Percentiles rank a stretch among this genome's conserved stretches.
Evolutionary conservation across 30 jellyfish, hydroid and myxozoan genomes (phyloP).

Genomic region (Aurelia aurita complex sp. Pacific): DNA sequence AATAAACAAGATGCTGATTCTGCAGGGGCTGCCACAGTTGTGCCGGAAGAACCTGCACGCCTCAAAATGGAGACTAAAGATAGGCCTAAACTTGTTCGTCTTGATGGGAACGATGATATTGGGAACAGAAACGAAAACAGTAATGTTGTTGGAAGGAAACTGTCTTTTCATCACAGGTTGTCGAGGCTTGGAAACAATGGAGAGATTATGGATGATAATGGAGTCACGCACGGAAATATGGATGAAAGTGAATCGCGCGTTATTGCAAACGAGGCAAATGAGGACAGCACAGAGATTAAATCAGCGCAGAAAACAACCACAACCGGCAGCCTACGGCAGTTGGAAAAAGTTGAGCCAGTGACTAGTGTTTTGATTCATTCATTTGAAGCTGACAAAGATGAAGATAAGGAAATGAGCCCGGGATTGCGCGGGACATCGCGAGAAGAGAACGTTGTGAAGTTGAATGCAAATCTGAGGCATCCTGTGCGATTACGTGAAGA

Average conservation of each 20-base stretch:
- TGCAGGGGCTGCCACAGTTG: neutral
- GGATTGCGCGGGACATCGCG: slow-evolving; percentile 17
- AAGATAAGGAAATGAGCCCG: neutral
- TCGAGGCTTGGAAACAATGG: neutral
- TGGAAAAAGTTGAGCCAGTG: slow-evolving; percentile 24
- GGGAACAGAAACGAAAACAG: neutral
- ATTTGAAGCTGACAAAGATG: slow-evolving; percentile 44
- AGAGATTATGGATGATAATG: neutral
- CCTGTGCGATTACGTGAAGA: neutral
- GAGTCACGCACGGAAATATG: neutral
- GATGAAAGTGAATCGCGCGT: neutral
- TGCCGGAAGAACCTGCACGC: neutral
- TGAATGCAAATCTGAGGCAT: neutral
- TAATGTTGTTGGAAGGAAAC: neutral
- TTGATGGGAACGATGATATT: slow-evolving; percentile 7
- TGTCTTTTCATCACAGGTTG: too few relatives aligned
- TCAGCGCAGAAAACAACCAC: neutral
- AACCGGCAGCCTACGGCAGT: slow-evolving; percentile 18
- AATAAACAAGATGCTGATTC: slow-evolving; percentile 1
- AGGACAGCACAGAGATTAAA: neutral
- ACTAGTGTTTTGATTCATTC: slow-evolving; percentile 50
- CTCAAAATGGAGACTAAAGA: too few relatives aligned
- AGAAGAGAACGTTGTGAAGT: slow-evolving; percentile 11
- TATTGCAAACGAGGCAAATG: too few relatives aligned
- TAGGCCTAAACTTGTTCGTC: too few relatives aligned